Conservation (phyloP, 2,888 invertebrate genomes). For the Morinoia aosen region DNA sequence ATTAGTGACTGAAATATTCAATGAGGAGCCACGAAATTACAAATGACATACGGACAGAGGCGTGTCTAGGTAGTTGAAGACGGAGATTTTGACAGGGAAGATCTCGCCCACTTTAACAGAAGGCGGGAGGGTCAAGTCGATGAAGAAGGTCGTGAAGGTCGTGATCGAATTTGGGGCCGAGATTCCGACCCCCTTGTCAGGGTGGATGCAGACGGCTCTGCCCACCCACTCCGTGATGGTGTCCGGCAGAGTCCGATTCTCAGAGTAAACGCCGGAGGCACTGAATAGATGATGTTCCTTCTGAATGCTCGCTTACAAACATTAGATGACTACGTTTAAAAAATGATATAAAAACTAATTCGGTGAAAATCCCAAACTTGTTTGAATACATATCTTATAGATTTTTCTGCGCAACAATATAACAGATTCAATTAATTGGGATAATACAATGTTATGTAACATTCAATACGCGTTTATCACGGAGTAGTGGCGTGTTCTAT, state of each 20-base stretch:
- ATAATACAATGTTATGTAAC: too few species aligned
- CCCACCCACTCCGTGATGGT: slow-evolving; percentile 78
- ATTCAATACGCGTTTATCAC: too few species aligned
- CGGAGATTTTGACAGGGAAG: slow-evolving; percentile 64
- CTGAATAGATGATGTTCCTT: slow-evolving; percentile 55
- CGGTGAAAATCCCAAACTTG: too few species aligned
- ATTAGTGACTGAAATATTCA: too few species aligned
- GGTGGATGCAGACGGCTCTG: slow-evolving; percentile 74
- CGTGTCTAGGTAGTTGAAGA: slow-evolving; percentile 65
- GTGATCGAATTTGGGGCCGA: slow-evolving; percentile 73
- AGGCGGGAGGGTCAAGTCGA: slow-evolving; percentile 66
- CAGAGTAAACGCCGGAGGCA: slow-evolving; percentile 46
- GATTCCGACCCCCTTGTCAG: slow-evolving; percentile 73
- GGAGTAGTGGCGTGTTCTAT: too few species aligned
- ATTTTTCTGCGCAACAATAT: too few species aligned
- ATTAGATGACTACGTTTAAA: too few species aligned
- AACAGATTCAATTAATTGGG: too few species aligned
- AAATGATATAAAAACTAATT: too few species aligned
- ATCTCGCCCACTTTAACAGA: slow-evolving; percentile 66
- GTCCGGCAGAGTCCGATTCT: slow-evolving; percentile 74
- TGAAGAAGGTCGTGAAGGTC: slow-evolving; percentile 77
- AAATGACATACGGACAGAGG: slow-evolving; percentile 61
- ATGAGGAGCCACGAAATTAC: too few species aligned
- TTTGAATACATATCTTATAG: too few species aligned
- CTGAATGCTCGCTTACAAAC: too few species aligned